These are phyloP conservation scores for Holotrichia oblita DNA, from an alignment of 1,140 invertebrate genomes.

Conservation along the genomic window DNA sequence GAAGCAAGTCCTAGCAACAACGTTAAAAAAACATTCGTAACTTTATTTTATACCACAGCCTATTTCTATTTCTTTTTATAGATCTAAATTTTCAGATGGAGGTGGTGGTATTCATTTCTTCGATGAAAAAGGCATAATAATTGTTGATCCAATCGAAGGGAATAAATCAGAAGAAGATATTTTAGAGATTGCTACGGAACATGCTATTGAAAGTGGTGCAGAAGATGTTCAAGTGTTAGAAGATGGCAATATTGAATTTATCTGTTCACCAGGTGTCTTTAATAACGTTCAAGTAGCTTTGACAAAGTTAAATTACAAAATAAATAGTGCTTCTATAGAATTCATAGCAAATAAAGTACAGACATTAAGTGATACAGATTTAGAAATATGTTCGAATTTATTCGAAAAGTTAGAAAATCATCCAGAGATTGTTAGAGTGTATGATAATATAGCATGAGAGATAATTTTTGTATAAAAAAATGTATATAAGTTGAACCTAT, in stretches of 20 bases:
- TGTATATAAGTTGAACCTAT: not conserved
- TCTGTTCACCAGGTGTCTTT: slow-evolving; percentile 57
- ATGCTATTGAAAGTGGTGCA: slow-evolving; percentile 70
- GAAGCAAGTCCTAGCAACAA: slow-evolving; percentile 59
- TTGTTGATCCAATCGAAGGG: not conserved
- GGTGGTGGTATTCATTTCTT: slow-evolving; percentile 12
- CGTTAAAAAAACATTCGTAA: slow-evolving; percentile 62
- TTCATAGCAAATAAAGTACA: slow-evolving; percentile 61
- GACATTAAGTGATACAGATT: slow-evolving; percentile 61
- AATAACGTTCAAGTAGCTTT: slow-evolving; percentile 58
- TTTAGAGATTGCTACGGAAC: slow-evolving; percentile 67
- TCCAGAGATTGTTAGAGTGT: slow-evolving; percentile 63
- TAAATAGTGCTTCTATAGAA: slow-evolving; percentile 62
- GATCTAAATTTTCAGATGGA: slow-evolving; percentile 12
- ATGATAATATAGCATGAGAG: slow-evolving; percentile 64
- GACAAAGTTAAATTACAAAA: slow-evolving; percentile 61
- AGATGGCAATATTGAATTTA: slow-evolving; percentile 61
- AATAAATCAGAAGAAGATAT: slow-evolving; percentile 46
- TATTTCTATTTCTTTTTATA: not conserved
- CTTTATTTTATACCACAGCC: slow-evolving; percentile 14
- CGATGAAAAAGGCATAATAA: not conserved
- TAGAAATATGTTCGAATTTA: slow-evolving; percentile 58
- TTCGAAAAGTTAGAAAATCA: slow-evolving; percentile 61
- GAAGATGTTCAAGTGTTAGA: slow-evolving; percentile 68
- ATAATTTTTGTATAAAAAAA: not conserved